These are phyloP conservation scores for Cotesia vestalis DNA, from an alignment of 1,140 invertebrate genomes.

Conservation along the genomic window DNA sequence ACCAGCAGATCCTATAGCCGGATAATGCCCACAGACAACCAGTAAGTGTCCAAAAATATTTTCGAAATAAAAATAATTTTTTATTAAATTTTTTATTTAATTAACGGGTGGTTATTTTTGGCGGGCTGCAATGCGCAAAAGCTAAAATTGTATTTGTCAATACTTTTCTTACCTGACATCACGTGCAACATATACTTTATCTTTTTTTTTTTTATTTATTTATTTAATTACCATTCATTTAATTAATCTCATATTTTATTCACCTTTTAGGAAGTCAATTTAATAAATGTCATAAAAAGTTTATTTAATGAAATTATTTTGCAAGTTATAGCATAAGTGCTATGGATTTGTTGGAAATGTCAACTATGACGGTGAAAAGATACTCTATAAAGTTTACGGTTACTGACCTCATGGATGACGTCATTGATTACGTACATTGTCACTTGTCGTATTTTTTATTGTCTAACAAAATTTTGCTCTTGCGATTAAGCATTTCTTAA, in stretches of 20 bases:
- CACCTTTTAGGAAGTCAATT: neutral
- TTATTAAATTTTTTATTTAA: neutral
- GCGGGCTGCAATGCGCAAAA: conserved; percentile 14
- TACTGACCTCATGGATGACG: conserved; percentile 29
- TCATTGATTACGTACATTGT: conserved; percentile 26
- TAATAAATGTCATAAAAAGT: neutral
- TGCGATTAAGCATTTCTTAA: no score
- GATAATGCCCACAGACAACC: conserved; percentile 42
- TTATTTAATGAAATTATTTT: neutral
- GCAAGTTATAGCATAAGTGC: neutral
- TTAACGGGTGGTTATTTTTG: conserved; percentile 16
- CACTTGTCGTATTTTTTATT: neutral
- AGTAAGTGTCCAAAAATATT: conserved; percentile 42
- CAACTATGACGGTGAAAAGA: conserved; percentile 4
- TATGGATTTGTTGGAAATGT: neutral
- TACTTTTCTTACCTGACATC: conserved; percentile 1
- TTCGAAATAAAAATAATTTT: neutral
- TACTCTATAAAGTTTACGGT: conserved; percentile 11
- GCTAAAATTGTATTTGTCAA: conserved; percentile 20
- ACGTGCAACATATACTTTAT: neutral
- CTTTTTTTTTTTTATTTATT: neutral
- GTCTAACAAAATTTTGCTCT: neutral
- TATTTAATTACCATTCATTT: neutral
- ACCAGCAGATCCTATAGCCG: conserved; percentile 46
- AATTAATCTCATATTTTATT: neutral